phyloP scores from a whole-genome alignment of 2,797 vertebrate genomes.

The Octomys mimax region DNA sequence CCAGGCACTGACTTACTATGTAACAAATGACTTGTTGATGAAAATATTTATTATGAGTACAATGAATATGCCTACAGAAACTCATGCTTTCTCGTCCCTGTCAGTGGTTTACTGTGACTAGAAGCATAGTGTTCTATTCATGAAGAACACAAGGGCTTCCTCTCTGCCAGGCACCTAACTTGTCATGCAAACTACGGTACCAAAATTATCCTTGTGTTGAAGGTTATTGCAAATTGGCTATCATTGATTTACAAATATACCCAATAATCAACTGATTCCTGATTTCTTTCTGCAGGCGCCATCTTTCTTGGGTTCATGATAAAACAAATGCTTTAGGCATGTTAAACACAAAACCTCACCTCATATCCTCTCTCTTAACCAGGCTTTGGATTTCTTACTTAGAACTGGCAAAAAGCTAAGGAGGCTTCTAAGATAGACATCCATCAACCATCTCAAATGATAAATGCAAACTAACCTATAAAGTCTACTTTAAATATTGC shows the following conservation, averaged over 20 bases:
- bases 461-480: conserved; percentile 36
- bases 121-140: conserved; percentile 51
- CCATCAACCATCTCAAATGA: conserved; percentile 23
- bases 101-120: conserved; percentile 39
- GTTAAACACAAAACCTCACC: background rate
- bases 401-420: conserved; percentile 7
- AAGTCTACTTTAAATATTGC: conserved; percentile 35
- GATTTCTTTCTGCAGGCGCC: background rate
- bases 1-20: conserved; percentile 44
- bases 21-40: conserved; percentile 6
- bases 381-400: conserved; percentile 54
- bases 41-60: conserved; percentile 54
- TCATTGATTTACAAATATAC: conserved; percentile 14
- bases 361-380: background rate
- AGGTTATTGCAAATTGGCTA: conserved; percentile 15
- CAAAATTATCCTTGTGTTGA: conserved; percentile 35
- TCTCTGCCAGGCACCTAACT: background rate
- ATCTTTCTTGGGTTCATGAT: background rate
- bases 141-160: conserved; percentile 19
- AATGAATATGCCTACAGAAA: conserved; percentile 12
- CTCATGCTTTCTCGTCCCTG: background rate
- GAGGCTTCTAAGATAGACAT: conserved; percentile 46
- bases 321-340: conserved; percentile 21
- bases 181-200: conserved; percentile 21
- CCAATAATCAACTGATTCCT: background rate